Evolutionary conservation across 2,797 vertebrate species (phyloP).

Genomic region (Rhabdophis nuchalis): DNA sequence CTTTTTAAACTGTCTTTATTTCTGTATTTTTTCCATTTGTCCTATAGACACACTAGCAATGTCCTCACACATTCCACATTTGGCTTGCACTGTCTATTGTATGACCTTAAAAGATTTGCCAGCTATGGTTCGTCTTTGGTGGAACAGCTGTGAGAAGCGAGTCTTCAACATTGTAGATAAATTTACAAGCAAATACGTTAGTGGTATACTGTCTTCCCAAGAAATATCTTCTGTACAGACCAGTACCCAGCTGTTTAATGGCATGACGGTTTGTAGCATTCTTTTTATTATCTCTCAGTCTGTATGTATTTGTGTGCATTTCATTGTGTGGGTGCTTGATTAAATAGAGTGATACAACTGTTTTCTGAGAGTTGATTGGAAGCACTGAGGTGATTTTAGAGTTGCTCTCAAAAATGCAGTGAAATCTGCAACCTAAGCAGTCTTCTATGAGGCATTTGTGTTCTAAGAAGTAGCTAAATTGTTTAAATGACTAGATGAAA

Average conservation of each 20-base stretch:
- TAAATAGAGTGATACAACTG: background rate
- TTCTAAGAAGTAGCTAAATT: background rate
- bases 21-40: constrained; percentile 27
- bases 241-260: constrained; percentile 90
- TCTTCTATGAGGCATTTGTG: background rate
- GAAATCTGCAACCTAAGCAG: background rate
- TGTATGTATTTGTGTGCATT: constrained; percentile 3
- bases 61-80: constrained; percentile 84
- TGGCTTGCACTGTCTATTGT: constrained; percentile 93
- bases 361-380: background rate
- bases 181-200: constrained; percentile 93
- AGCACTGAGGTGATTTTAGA: background rate
- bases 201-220: constrained; percentile 87
- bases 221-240: constrained; percentile 91
- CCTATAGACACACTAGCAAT: constrained; percentile 72
- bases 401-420: background rate
- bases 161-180: constrained; percentile 87
- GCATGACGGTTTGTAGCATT: constrained; percentile 86
- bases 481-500: background rate
- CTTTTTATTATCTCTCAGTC: background rate
- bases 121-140: constrained; percentile 97
- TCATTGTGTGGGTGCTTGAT: constrained; percentile 8
- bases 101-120: constrained; percentile 91
- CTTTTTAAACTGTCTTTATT: background rate
- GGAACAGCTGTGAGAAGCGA: constrained; percentile 96